Evolutionary conservation across 2,113 vertebrate species (phyloP).

Genomic region (Siniperca chuatsi): DNA sequence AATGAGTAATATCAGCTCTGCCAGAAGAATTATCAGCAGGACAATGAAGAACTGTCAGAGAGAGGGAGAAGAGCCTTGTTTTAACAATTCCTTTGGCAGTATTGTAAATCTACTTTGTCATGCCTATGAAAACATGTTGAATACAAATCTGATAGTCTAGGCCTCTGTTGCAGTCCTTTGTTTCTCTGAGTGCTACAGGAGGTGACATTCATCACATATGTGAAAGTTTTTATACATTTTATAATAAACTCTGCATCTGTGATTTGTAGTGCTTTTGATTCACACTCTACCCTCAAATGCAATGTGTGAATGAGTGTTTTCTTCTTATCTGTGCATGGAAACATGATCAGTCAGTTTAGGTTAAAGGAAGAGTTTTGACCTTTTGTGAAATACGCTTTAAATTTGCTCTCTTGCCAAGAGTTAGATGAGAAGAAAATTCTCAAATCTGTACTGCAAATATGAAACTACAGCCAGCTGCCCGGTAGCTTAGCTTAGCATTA

Average conservation of each 20-base stretch:
- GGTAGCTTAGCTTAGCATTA: constrained; percentile 8
- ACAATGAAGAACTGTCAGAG: constrained; percentile 95
- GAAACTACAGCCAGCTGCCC: background rate
- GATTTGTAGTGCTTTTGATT: constrained; percentile 19
- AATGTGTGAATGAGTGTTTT: background rate
- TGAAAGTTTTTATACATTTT: background rate
- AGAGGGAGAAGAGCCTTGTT: constrained; percentile 25
- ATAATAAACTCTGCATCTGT: background rate
- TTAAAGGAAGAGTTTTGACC: constrained; percentile 5
- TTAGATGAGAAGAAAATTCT: background rate
- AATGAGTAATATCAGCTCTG: constrained; percentile 95
- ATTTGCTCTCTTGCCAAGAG: background rate
- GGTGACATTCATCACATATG: background rate
- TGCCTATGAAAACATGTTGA: background rate
- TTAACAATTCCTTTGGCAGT: constrained; percentile 15
- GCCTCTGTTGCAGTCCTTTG: background rate
- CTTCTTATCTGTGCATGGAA: background rate
- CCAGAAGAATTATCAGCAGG: constrained; percentile 94
- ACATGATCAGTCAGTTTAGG: background rate
- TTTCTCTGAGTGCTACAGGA: background rate
- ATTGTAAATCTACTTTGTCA: constrained; percentile 15
- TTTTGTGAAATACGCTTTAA: background rate
- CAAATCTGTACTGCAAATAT: background rate
- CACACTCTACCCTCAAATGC: background rate
- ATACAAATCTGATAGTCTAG: constrained; percentile 1